Evolutionary conservation across 2,888 invertebrate genomes (phyloP), one percentile per base, ranked within the genome.

Genomic region (Linnaemya tessellans): DNA sequence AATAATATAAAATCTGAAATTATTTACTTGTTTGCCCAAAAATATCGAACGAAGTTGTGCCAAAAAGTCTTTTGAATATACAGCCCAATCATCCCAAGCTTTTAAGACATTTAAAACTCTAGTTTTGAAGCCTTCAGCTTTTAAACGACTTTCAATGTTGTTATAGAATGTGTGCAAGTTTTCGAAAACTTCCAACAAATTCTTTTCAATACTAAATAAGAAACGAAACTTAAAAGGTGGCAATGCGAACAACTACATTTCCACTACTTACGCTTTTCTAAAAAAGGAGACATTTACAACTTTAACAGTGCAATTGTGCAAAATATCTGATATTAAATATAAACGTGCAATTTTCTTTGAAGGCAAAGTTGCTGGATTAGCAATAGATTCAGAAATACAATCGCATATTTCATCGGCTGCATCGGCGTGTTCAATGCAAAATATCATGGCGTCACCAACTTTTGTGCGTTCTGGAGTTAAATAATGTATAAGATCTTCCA

Each of bases 371-470:
- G 94, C 93, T 9, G 93, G 92, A 88, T 96, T 97, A 9, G 96
- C 94, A 60, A 99, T 94, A 0, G 98, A 95, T 93, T 98, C 98
- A 1, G 96, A 94, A 80, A 99, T 95, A 92, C 98, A 98, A 88
- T 97, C 97, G 67, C 97, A 96, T 86, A 99, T 96, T 94, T 99
- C 99, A 90, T 97, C 97, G 2, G 99, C 98, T 38, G 98, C 98
- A 92, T 99, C 99, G 25, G 98, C 98, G 93, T 99, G 99, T 92
- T 99, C 98, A 86, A 99, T 96, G 93, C 99, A 99, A 95, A 98
- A 99, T 71, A 99, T 97, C 99, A 99, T 99, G 18, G 97, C 97
- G 91, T 98, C 98, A 9, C 97, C 98, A 82, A 99, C 95, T 92
- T 96, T 96, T 84, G 94, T 93, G 77, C 97, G 94, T 89, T 97